Conservation (phyloP, 2,888 invertebrate species). For the Drosophila mercatorum region DNA sequence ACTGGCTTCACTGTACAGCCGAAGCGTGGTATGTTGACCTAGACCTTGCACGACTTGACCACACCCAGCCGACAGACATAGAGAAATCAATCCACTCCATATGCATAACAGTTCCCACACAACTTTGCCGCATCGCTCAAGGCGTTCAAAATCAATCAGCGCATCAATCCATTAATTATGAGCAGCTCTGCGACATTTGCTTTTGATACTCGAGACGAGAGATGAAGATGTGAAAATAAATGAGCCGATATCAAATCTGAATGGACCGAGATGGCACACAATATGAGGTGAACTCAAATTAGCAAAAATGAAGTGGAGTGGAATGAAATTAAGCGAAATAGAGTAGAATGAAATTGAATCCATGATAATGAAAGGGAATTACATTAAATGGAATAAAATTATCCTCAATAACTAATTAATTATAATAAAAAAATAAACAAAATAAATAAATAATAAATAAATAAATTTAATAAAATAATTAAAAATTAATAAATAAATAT, state of each 20-base stretch:
- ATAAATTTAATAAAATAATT: too few relatives aligned
- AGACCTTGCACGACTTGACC: constrained; percentile 71
- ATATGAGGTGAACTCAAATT: not conserved
- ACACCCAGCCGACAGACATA: constrained; percentile 32
- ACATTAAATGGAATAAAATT: not conserved
- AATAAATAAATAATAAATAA: too few relatives aligned
- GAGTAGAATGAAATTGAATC: too few relatives aligned
- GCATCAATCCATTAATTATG: constrained; percentile 66
- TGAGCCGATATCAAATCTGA: not conserved
- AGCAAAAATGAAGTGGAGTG: not conserved
- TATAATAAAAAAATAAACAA: too few relatives aligned
- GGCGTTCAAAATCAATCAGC: constrained; percentile 65
- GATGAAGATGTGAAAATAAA: not conserved
- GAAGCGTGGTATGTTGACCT: constrained; percentile 43
- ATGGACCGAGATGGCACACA: not conserved
- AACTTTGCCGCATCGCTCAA: constrained; percentile 43
- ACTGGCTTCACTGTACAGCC: constrained; percentile 52
- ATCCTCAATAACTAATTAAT: too few relatives aligned
- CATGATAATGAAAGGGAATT: too few relatives aligned
- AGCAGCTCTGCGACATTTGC: constrained; percentile 39
- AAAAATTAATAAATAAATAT: too few relatives aligned
- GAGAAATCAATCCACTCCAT: constrained; percentile 20
- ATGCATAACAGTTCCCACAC: constrained; percentile 50
- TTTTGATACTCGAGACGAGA: constrained; percentile 20
- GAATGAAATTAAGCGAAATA: too few relatives aligned